Evolutionary conservation across 2,888 invertebrate species (phyloP), one percentile per base, ranked within the genome.

Genomic region (Oscheius myriophilus): DNA sequence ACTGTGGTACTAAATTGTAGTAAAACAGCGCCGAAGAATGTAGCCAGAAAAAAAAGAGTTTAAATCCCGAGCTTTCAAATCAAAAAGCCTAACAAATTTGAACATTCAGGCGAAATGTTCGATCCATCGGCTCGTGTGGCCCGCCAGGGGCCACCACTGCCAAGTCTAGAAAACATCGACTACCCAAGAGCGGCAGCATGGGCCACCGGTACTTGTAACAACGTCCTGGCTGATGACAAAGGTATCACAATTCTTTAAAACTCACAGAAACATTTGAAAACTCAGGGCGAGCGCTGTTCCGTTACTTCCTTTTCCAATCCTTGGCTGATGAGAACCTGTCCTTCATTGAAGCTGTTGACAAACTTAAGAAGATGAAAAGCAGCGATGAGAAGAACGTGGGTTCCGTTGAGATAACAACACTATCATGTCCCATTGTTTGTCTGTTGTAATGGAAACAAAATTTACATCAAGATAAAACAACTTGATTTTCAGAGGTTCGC

Each of bases 271-370:
- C 45, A 11, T n/a, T n/a, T n/a, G 21, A 45, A 2, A 55, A 39
- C 76, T 66, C 62, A 83, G 84, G 84, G 21, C 76, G 80, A 12
- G 80, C 83, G 67, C 73, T 85, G 7, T 85, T 86, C 69, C 82
- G 84, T 26, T 80, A 80, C 45, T 85, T 85, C 67, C 73, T 85
- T 9, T 82, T 74, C 69, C 75, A 85, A 63, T 73, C 84, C 14
- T 69, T 85, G 52, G 85, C 85, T 43, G 85, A 85, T 49, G 85
- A 85, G 71, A 85, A 85, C 63, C 76, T 85, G 25, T 62, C 80
- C 2, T 85, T 85, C 57, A 71, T 84, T 42, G 85, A 85, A 52
- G 81, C 78, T 2, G 69, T 81, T 12, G 84, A 85, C 23, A 76
- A 79, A 63, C 70, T 84, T 39, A 80, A 80, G 67, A 86, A 81